These are phyloP conservation scores for Plotosus lineatus DNA, from an alignment of 2,113 vertebrate genomes.

Conservation along the genomic window DNA sequence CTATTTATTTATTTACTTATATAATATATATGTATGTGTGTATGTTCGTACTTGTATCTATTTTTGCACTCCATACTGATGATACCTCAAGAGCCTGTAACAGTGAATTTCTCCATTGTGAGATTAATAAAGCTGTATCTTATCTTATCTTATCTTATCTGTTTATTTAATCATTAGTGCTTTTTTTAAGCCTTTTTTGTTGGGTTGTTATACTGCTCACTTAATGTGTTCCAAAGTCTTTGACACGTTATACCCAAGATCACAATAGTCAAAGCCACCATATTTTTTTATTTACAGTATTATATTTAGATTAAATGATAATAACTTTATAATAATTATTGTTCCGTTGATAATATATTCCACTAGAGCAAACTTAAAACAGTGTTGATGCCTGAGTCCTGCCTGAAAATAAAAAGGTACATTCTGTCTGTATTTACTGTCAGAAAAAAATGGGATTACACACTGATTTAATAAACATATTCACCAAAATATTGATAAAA, in stretches of 20 bases:
- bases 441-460: neutral
- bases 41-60: no score
- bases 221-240: neutral
- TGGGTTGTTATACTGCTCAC: constrained; percentile 33
- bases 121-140: no score
- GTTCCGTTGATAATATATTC: neutral
- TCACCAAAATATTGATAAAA: no score
- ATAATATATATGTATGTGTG: no score
- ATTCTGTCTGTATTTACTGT: no score
- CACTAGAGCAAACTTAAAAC: neutral
- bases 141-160: no score
- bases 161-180: constrained; percentile 71
- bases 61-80: no score
- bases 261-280: neutral
- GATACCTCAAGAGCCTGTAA: no score
- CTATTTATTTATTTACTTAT: no score
- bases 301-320: neutral
- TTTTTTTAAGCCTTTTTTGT: constrained; percentile 46
- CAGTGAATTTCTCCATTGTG: no score
- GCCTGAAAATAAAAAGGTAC: no score
- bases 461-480: no score
- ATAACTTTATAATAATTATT: constrained; percentile 2
- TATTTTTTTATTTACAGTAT: neutral
- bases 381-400: neutral
- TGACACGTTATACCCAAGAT: neutral